Evolutionary conservation across 2,888 invertebrate species (phyloP).

Genomic region (Pristionchus exspectatus): DNA sequence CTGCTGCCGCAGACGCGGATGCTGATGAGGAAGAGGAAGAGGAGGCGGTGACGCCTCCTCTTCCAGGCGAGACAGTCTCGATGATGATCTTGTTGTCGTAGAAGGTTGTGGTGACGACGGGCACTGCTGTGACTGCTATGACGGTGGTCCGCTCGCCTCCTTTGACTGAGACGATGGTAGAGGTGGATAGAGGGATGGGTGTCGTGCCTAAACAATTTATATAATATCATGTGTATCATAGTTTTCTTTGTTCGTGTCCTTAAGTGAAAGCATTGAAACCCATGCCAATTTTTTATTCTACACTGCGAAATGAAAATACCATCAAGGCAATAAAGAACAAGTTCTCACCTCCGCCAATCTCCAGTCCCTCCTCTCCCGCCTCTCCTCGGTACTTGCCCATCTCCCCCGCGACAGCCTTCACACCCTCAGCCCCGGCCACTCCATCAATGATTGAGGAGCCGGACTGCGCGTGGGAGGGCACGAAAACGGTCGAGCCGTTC

Average conservation of each 20-base stretch:
- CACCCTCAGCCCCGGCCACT: not conserved
- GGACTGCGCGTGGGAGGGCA: not conserved
- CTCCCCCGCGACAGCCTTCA: not conserved
- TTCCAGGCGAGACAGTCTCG: not conserved
- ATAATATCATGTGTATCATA: not conserved
- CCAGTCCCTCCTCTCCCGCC: conserved; percentile 23
- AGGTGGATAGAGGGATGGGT: not conserved
- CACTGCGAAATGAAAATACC: too few relatives aligned
- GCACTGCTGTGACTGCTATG: conserved; percentile 33
- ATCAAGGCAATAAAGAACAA: too few relatives aligned
- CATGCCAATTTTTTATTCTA: too few relatives aligned
- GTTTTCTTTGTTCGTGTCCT: not conserved
- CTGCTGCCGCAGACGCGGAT: not conserved
- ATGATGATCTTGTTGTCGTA: conserved; percentile 49
- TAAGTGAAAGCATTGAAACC: too few relatives aligned
- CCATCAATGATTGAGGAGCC: conserved; percentile 14
- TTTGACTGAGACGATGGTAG: not conserved
- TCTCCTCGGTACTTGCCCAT: not conserved
- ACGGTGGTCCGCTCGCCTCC: conserved; percentile 28
- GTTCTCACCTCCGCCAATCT: conserved; percentile 38
- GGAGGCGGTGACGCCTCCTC: not conserved
- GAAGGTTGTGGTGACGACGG: conserved; percentile 31
- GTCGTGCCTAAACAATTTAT: not conserved
- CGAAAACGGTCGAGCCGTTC: not conserved
- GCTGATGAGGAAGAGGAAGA: conserved; percentile 26